Conservation (phyloP, 2,113 vertebrate genomes). For the Reinhardtius hippoglossoides region DNA sequence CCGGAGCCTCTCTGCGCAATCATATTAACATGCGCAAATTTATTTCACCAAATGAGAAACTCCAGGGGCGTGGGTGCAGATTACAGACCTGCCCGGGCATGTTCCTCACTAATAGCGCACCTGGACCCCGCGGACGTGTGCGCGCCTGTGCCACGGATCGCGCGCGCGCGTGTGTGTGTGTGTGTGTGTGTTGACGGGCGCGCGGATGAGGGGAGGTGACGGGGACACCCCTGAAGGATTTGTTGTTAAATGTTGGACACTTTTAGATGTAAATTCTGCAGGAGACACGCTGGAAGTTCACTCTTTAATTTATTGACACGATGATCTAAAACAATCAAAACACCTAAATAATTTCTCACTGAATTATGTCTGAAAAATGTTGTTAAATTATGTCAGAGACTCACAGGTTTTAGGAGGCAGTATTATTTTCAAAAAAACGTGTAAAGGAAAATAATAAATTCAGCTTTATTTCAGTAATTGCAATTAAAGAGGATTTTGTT, state of each 20-base stretch:
- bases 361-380: background rate
- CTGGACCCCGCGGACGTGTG: slow-evolving; percentile 74
- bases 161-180: slow-evolving; percentile 21
- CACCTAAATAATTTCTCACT: background rate
- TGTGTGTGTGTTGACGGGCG: slow-evolving; percentile 21
- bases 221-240: slow-evolving; percentile 57
- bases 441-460: background rate
- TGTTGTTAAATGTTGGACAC: slow-evolving; percentile 25
- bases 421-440: background rate
- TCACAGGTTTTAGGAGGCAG: background rate
- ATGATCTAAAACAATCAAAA: background rate
- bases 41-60: slow-evolving; percentile 67
- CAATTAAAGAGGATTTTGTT: background rate
- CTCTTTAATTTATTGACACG: background rate
- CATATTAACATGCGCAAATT: slow-evolving; percentile 69
- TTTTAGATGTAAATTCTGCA: slow-evolving; percentile 13
- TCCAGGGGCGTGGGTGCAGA: slow-evolving; percentile 73
- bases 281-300: background rate
- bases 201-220: slow-evolving; percentile 40
- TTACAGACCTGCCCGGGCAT: slow-evolving; percentile 77
- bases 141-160: slow-evolving; percentile 41
- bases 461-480: background rate
- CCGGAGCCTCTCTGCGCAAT: slow-evolving; percentile 20
- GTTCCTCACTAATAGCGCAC: slow-evolving; percentile 80
- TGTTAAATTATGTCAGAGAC: background rate